Evolutionary conservation across 2,888 invertebrate species (phyloP).

Genomic region (Xestobium rufovillosum): DNA sequence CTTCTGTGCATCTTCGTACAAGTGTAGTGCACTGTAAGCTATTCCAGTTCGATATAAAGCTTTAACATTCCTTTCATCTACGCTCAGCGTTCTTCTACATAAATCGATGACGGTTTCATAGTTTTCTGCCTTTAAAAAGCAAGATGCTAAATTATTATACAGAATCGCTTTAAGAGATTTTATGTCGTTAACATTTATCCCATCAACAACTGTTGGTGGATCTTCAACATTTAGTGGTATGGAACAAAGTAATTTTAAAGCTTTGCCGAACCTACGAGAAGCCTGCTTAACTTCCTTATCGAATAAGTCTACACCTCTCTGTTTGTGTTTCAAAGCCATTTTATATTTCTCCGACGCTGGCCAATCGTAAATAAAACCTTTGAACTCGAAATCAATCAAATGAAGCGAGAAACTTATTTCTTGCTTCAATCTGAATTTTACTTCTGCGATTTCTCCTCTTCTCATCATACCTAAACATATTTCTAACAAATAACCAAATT

Average conservation of each 20-base stretch:
- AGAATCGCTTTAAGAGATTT: constrained; percentile 56
- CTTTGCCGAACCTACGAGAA: constrained; percentile 64
- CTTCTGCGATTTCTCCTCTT: constrained; percentile 43
- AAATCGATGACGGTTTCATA: constrained; percentile 59
- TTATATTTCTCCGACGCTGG: constrained; percentile 39
- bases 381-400: constrained; percentile 37
- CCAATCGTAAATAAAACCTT: constrained; percentile 44
- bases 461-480: constrained; percentile 45
- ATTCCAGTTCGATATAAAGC: constrained; percentile 46
- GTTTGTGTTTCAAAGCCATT: constrained; percentile 43
- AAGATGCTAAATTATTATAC: constrained; percentile 77
- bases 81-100: constrained; percentile 45
- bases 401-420: constrained; percentile 37
- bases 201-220: constrained; percentile 45
- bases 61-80: constrained; percentile 41
- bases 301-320: constrained; percentile 55
- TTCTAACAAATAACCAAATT: constrained; percentile 45
- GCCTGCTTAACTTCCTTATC: constrained; percentile 58
- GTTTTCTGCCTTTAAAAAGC: constrained; percentile 62
- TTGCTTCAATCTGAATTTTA: constrained; percentile 26
- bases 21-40: constrained; percentile 48
- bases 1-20: constrained; percentile 58
- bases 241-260: constrained; percentile 65
- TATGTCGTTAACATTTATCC: constrained; percentile 47
- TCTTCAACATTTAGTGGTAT: constrained; percentile 46